Evolutionary conservation across 2,797 vertebrate genomes (phyloP).

Genomic region (Tachyglossus aculeatus): DNA sequence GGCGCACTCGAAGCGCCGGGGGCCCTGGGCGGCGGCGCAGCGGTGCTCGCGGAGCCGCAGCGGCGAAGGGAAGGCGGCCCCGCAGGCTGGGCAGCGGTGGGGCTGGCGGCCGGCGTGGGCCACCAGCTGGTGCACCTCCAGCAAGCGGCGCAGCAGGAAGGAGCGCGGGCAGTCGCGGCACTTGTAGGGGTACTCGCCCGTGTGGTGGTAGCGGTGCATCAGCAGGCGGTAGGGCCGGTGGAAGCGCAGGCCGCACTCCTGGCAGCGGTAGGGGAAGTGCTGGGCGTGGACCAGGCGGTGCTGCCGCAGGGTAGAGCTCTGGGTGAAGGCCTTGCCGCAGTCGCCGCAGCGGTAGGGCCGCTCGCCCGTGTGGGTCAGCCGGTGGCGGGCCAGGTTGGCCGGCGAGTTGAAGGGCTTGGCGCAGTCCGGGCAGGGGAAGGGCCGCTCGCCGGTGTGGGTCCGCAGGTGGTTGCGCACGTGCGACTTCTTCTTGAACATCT

Average conservation of each 20-base stretch:
- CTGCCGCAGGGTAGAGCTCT: slow-evolving; percentile 83
- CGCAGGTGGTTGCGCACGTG: slow-evolving; percentile 89
- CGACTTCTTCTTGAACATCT: slow-evolving; percentile 88
- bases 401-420: slow-evolving; percentile 88
- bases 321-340: slow-evolving; percentile 82
- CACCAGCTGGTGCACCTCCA: slow-evolving; percentile 88
- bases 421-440: slow-evolving; percentile 87
- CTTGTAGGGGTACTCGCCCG: slow-evolving; percentile 87
- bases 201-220: slow-evolving; percentile 84
- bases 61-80: slow-evolving; percentile 83
- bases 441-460: slow-evolving; percentile 90
- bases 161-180: slow-evolving; percentile 85
- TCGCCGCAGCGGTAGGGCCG: slow-evolving; percentile 82
- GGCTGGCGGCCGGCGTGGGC: slow-evolving; percentile 83
- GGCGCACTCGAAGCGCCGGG: slow-evolving; percentile 77
- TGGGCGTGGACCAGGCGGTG: slow-evolving; percentile 83
- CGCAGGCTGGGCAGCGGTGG: slow-evolving; percentile 78
- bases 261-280: slow-evolving; percentile 79
- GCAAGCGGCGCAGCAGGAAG: slow-evolving; percentile 86
- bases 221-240: slow-evolving; percentile 78
- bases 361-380: slow-evolving; percentile 85
- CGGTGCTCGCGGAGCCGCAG: slow-evolving; percentile 83
- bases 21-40: slow-evolving; percentile 80
- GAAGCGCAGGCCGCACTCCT: slow-evolving; percentile 86
- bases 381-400: slow-evolving; percentile 89